Conservation (phyloP, 2,113 vertebrate species). For the Paramormyrops kingsleyae region DNA sequence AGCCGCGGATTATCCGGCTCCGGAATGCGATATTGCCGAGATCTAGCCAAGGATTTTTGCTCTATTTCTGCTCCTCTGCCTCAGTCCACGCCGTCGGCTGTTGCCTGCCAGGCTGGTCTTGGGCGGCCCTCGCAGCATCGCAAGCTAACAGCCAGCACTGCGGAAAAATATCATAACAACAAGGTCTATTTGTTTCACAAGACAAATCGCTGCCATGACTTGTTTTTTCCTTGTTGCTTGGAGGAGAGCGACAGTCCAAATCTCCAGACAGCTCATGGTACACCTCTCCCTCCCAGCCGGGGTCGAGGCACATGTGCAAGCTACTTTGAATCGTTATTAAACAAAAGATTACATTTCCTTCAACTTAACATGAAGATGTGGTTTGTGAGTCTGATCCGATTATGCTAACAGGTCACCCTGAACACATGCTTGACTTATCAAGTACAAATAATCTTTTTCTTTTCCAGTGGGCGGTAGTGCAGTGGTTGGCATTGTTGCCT, state of each 20-base stretch:
- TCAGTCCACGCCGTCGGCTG: not conserved
- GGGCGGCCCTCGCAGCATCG: not conserved
- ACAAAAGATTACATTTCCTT: not conserved
- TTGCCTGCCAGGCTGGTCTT: not conserved
- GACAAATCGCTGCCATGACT: not conserved
- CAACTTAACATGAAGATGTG: not conserved
- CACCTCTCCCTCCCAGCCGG: not conserved
- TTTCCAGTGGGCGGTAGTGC: not conserved
- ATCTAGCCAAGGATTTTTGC: not conserved
- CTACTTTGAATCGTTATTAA: not conserved
- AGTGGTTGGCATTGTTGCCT: not conserved
- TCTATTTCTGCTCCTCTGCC: not conserved
- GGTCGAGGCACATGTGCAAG: not conserved
- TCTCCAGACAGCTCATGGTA: not conserved
- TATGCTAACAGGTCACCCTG: not conserved
- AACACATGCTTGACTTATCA: not conserved
- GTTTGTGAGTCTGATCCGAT: not conserved
- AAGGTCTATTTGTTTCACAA: not conserved
- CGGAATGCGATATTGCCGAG: not conserved
- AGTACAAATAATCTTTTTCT: not conserved
- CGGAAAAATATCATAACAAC: not conserved
- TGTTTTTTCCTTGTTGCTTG: not conserved
- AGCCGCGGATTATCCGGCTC: not conserved
- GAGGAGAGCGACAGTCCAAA: not conserved
- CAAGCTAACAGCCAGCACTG: not conserved